Conservation (phyloP, 2,797 vertebrate species). For the Sebastes variabilis region DNA sequence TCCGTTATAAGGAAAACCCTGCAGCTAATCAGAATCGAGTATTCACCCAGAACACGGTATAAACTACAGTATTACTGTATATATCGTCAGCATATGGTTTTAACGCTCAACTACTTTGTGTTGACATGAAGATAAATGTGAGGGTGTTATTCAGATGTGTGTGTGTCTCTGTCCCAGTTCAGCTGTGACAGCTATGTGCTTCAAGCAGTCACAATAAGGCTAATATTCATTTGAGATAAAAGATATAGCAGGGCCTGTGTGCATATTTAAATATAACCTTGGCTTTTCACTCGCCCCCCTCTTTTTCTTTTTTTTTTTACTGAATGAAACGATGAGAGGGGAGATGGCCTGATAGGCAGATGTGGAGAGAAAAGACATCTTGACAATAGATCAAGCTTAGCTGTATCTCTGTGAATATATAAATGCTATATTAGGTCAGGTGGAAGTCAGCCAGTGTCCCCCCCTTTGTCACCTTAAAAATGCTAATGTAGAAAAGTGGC, state of each 20-base stretch:
- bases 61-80: not conserved
- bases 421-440: slow-evolving; percentile 67
- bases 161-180: not conserved
- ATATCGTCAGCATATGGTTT: slow-evolving; percentile 12
- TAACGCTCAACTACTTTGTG: not conserved
- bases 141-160: slow-evolving; percentile 20
- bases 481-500: slow-evolving; percentile 5
- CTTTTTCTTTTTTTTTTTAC: not conserved
- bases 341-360: slow-evolving; percentile 68
- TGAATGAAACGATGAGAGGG: slow-evolving; percentile 24
- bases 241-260: slow-evolving; percentile 11
- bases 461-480: slow-evolving; percentile 47
- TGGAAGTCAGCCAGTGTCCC: slow-evolving; percentile 56
- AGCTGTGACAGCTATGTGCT: slow-evolving; percentile 28
- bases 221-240: slow-evolving; percentile 62
- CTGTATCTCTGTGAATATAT: slow-evolving; percentile 62
- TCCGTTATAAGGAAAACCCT: too few species aligned
- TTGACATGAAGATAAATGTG: slow-evolving; percentile 48
- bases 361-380: slow-evolving; percentile 63
- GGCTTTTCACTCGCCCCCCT: slow-evolving; percentile 9
- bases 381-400: slow-evolving; percentile 56
- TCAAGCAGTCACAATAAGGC: slow-evolving; percentile 33
- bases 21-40: too few species aligned
- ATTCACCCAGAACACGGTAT: not conserved
- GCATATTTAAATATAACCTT: slow-evolving; percentile 68